Conservation (phyloP, 1,140 invertebrate genomes). For the Hypsibius dujardini region DNA sequence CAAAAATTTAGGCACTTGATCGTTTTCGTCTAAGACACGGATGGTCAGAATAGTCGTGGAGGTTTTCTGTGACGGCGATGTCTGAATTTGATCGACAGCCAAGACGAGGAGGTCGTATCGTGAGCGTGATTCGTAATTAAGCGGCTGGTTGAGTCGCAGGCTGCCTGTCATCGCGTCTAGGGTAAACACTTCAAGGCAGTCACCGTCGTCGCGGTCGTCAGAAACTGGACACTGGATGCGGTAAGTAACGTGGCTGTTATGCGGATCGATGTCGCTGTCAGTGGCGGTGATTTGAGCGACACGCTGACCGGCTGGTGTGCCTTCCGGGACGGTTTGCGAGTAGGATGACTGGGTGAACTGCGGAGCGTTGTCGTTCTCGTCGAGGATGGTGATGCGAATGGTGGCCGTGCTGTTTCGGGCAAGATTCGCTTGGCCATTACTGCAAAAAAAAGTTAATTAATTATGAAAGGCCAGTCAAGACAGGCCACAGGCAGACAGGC, state of each 20-base stretch:
- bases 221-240: constrained; percentile 33
- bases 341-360: constrained; percentile 15
- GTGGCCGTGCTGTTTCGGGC: background rate
- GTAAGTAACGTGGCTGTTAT: constrained; percentile 63
- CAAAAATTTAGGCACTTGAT: constrained; percentile 21
- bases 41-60: background rate
- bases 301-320: background rate
- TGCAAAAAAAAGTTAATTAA: background rate
- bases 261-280: background rate
- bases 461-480: background rate
- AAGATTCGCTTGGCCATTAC: background rate
- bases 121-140: constrained; percentile 34
- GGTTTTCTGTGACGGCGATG: background rate
- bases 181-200: constrained; percentile 56
- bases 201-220: constrained; percentile 26
- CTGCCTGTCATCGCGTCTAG: constrained; percentile 68
- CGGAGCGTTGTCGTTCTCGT: constrained; percentile 19
- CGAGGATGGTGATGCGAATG: background rate
- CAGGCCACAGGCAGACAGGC: constrained; percentile 25
- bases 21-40: background rate
- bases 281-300: background rate
- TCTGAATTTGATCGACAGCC: constrained; percentile 44
- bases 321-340: background rate
- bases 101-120: constrained; percentile 49
- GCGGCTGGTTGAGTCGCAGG: constrained; percentile 59